These are phyloP conservation scores for Botia almorhae DNA, from an alignment of 2,797 vertebrate genomes.

Conservation along the genomic window DNA sequence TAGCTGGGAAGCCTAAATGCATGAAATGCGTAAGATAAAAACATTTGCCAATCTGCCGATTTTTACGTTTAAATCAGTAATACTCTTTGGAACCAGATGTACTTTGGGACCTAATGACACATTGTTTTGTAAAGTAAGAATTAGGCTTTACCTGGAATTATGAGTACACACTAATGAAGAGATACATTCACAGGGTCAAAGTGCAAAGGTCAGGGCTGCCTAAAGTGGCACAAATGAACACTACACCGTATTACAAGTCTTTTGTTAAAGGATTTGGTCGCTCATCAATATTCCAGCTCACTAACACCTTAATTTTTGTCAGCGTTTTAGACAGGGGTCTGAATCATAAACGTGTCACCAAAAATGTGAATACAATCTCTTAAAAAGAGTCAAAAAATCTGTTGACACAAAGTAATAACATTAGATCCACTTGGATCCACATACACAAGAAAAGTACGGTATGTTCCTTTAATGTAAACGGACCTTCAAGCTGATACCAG, in stretches of 20 bases:
- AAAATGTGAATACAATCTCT: slow-evolving; percentile 51
- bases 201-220: slow-evolving; percentile 45
- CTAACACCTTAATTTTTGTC: slow-evolving; percentile 22
- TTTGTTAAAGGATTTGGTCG: slow-evolving; percentile 9
- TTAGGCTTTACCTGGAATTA: slow-evolving; percentile 5
- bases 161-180: slow-evolving; percentile 4
- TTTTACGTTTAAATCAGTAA: no score
- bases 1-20: no score
- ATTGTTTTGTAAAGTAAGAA: background rate
- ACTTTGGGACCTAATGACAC: background rate
- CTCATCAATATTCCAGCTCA: background rate
- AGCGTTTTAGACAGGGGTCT: slow-evolving; percentile 17
- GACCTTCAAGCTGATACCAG: slow-evolving; percentile 19
- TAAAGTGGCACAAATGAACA: slow-evolving; percentile 24
- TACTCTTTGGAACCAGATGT: background rate
- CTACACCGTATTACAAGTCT: slow-evolving; percentile 19
- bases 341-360: slow-evolving; percentile 40
- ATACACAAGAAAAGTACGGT: background rate
- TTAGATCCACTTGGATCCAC: slow-evolving; percentile 7
- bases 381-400: slow-evolving; percentile 39
- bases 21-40: no score
- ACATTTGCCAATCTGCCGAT: no score
- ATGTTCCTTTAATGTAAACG: slow-evolving; percentile 32
- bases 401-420: slow-evolving; percentile 34
- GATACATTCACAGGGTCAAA: slow-evolving; percentile 32